phyloP scores from a whole-genome alignment of 1,140 invertebrate genomes.

The Fopius arisanus region DNA sequence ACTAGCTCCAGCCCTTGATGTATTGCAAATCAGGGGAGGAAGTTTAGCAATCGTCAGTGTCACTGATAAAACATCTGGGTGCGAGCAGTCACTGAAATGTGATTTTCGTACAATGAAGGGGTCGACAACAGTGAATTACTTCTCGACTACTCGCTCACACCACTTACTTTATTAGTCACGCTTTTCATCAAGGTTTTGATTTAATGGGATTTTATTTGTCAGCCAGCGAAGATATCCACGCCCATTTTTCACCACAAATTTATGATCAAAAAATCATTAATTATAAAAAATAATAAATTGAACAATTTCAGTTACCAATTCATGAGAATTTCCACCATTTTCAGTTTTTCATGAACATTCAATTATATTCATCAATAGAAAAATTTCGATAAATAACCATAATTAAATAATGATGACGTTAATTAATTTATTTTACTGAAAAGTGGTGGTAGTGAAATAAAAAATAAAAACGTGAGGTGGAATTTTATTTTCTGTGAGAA shows the following conservation, averaged over 20 bases:
- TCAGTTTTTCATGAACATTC: too few species aligned
- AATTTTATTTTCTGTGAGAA: background rate
- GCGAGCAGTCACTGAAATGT: conserved; percentile 40
- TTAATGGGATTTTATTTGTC: conserved; percentile 52
- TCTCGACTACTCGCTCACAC: conserved; percentile 27
- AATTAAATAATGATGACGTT: too few species aligned
- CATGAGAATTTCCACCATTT: too few species aligned
- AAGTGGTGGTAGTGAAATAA: background rate
- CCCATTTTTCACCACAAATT: background rate
- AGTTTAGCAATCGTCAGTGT: background rate
- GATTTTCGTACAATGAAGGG: conserved; percentile 42
- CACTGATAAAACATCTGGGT: background rate
- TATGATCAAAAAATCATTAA: background rate
- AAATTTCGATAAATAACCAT: too few species aligned
- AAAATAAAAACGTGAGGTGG: too few species aligned
- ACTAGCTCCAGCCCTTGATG: too few species aligned
- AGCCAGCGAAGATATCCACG: background rate
- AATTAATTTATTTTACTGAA: too few species aligned
- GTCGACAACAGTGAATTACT: conserved; percentile 43
- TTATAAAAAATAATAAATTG: background rate
- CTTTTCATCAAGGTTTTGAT: conserved; percentile 55
- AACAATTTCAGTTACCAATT: too few species aligned
- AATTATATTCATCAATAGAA: too few species aligned
- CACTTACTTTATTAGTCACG: conserved; percentile 59
- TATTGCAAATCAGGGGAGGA: too few species aligned